Percentiles rank a stretch among this genome's conserved stretches.
phyloP scores from a whole-genome alignment of 2,888 invertebrate species.

The Hermaeophaga mercurialis region DNA sequence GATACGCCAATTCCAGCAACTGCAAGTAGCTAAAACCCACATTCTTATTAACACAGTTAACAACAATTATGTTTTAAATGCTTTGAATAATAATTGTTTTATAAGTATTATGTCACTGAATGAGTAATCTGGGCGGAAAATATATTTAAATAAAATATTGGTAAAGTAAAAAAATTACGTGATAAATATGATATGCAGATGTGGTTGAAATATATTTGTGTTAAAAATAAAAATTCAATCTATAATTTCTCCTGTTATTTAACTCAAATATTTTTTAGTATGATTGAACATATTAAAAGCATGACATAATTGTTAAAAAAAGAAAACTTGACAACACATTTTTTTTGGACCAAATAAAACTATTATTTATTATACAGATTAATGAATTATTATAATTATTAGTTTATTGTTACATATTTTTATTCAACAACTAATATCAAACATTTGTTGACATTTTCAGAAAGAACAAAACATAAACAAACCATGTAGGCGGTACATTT shows the following conservation, averaged over 20 bases:
- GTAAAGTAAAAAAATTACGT: too few species aligned
- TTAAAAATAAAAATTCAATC: too few species aligned
- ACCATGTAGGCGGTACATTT: constrained; percentile 16
- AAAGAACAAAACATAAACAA: constrained; percentile 3
- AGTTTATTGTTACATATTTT: too few species aligned
- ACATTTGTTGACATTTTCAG: neutral
- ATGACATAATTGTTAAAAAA: too few species aligned
- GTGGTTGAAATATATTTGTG: too few species aligned
- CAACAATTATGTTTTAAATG: neutral
- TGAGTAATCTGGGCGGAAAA: neutral
- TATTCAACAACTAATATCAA: neutral
- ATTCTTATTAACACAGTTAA: neutral
- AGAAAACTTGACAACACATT: too few species aligned
- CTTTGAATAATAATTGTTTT: constrained; percentile 11
- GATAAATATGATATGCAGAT: too few species aligned
- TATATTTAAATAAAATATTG: neutral
- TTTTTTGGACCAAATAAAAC: too few species aligned
- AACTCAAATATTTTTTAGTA: neutral
- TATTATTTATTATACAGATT: too few species aligned
- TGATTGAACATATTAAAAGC: too few species aligned
- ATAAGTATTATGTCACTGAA: constrained; percentile 12
- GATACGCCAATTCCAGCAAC: constrained; percentile 71
- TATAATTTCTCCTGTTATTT: too few species aligned
- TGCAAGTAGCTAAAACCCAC: constrained; percentile 69
- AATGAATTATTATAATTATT: too few species aligned